Base-by-base conservation (phyloP, 2,797 vertebrate genomes). In the Chromobotia macracanthus region DNA sequence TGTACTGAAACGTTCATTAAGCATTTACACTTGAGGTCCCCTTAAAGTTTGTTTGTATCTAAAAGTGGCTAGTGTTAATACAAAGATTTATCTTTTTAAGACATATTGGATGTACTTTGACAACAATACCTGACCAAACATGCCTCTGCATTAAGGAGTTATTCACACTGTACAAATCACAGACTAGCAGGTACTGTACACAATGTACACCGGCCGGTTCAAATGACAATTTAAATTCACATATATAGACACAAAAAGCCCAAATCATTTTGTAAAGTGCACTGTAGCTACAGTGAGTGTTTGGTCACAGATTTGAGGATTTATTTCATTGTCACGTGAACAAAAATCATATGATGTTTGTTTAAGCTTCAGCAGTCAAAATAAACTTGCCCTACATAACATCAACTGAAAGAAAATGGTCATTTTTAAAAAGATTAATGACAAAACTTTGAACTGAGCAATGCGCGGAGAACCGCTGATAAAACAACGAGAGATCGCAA, bases 21-120 rank as follows among this genome's bases (percentile, higher is more conserved):
- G 87, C 90, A 86, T 79, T 82, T 86, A 91, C 90, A 92, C 56
- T 90, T 90, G 79, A 85, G 87, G 87, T 91, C 88, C 89, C 88
- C 87, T 92, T 92, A 91, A 93, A 91, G 89, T 91, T 88, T 87
- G 88, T 91, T 90, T 91, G 89, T 89, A 87, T 88, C 84, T 87
- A 92, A 81, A 87, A 93, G 92, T 93, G 92, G 91, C 93, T 92
- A 91, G 92, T 92, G 92, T 91, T 89, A 89, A 88, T 91, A 90
- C 89, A 88, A 18, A 88, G 85, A 88, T 67, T 70, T 71, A 84
- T 75, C 25, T 78, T 76, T 84, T 90, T 88, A n/a, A 90, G 92
- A 91, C 89, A n/a, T n/a, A 93, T 15, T 61, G 80, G 78, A 90
- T 84, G 90, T 87, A 86, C 89, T 38, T 44, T 25, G 87, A 58